Evolutionary conservation across 2,888 invertebrate genomes (phyloP), one percentile per base, ranked within the genome.

Genomic region (Graphium colonna): DNA sequence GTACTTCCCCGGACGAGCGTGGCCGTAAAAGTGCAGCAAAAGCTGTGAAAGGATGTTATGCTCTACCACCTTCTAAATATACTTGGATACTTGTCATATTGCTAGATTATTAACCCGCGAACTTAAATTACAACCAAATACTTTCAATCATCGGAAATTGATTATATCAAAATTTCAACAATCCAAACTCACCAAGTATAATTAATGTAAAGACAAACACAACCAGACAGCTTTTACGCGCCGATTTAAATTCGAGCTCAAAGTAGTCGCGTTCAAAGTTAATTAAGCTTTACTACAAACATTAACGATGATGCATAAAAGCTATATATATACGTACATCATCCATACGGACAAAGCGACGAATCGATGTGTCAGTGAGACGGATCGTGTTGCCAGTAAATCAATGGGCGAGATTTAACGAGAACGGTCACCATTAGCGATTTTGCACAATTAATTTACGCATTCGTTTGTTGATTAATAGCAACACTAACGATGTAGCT

Each of bases 371-470:
- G 12, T 26, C 31, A 13, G 10, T 17, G 42, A 26, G 21, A 42
- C 47, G 52, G 52, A 52, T 57, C 55, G 39, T 55, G 56, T 54
- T 47, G 17, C 39, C 48, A 54, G 52, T 47, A 51, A 56, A 59
- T 59, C 59, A 59, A 57, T 59, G 59, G 53, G 17, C 42, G 42
- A 13, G 47, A 38, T 52, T 52, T 43, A 52, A 52, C 43, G 38
- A 38, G 48, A 12, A 28, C 41, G 13, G 47, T 48, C 42, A 47
- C 47, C 47, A 43, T 52, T 48, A 47, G 52, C 52, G 41, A 38
- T 17, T 42, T 38, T 52, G 47, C 47, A 43, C 52, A 52, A 52
- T 43, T 52, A 43, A 52, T 52, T 52, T 42, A 39, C 36, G 38
- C 38, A 52, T 52, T 52, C 47, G 47, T 47, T 52, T 42, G 47